phyloP scores from a whole-genome alignment of 2,888 invertebrate genomes.

The Tachina grossa region DNA sequence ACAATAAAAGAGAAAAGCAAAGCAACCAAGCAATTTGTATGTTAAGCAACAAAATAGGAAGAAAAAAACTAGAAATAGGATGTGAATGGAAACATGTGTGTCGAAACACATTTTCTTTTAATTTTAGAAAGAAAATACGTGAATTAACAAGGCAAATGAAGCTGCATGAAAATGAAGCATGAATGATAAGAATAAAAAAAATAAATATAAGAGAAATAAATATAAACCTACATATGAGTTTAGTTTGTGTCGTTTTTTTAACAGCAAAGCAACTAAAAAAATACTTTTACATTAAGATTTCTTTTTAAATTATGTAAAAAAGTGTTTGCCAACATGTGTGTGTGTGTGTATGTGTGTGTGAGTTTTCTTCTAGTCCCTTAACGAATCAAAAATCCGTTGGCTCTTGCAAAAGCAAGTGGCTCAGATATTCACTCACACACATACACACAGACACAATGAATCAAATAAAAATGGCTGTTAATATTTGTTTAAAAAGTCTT shows the following conservation, averaged over 20 bases:
- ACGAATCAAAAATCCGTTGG: conserved; percentile 38
- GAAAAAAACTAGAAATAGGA: background rate
- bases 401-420: background rate
- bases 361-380: conserved; percentile 47
- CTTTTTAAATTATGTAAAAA: conserved; percentile 42
- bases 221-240: conserved; percentile 7
- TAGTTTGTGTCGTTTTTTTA: background rate
- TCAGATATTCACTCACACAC: background rate
- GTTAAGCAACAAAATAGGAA: background rate
- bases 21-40: conserved; percentile 6
- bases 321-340: conserved; percentile 3
- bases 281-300: conserved; percentile 15
- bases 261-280: background rate
- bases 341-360: background rate
- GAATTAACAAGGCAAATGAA: conserved; percentile 45
- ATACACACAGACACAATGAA: conserved; percentile 26
- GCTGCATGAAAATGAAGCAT: conserved; percentile 1
- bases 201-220: background rate
- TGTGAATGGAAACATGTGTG: conserved; percentile 36
- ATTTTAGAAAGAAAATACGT: conserved; percentile 12
- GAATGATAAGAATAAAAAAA: conserved; percentile 16
- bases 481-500: conserved; percentile 63
- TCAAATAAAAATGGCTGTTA: conserved; percentile 60
- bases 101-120: conserved; percentile 13
- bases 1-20: conserved; percentile 11